Base-by-base conservation (phyloP, 2,888 invertebrate genomes). In the Plusia festucae region DNA sequence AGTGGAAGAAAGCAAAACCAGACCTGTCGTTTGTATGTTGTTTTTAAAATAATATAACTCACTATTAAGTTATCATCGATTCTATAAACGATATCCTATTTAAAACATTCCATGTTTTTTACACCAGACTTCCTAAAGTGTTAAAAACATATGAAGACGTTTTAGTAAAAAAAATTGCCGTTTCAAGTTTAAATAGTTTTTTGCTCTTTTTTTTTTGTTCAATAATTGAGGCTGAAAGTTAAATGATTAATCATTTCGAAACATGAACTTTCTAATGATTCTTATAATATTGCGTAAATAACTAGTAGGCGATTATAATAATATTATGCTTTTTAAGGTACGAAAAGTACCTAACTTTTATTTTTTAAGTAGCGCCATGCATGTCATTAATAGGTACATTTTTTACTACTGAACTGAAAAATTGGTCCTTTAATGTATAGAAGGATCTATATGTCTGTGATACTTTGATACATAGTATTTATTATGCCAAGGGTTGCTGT, bases 61-160 rank as follows among this genome's bases (percentile, higher is more conserved):
- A 57, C 49, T n/a, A 78, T 78, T 20, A 77, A 66, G 53, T 53
- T 66, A 65, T 78, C 81, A 60, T 64, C 81, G 55, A 34, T n/a
- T n/a, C 58, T 57, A 70, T 77, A 64, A 64, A 22, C 53, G 46
- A 49, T 64, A 61, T 65, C 34, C 60, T 67, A 54, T 52, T 30
- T 22, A 60, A 53, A 76, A 57, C 52, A 55, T 52, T 27, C 15
- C 4, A 4, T 7, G n/a, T 40, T 64, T 70, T 66, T 67, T 30
- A 22, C 9, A 70, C n/a, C n/a, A n/a, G n/a, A n/a, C 54, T 55
- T 75, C 53, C 67, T 32, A 27, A 8, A 34, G 22, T 4, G 20
- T 27, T 32, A 30, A 60, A 32, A 22, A 1, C 13, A 8, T 2
- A 24, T 9, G 40, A 44, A 18, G 53, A 46, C 55, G 13, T 22